Percentiles rank a stretch among this genome's conserved stretches.
Evolutionary conservation across 2,113 vertebrate genomes (phyloP).

Genomic region (Passer domesticus): DNA sequence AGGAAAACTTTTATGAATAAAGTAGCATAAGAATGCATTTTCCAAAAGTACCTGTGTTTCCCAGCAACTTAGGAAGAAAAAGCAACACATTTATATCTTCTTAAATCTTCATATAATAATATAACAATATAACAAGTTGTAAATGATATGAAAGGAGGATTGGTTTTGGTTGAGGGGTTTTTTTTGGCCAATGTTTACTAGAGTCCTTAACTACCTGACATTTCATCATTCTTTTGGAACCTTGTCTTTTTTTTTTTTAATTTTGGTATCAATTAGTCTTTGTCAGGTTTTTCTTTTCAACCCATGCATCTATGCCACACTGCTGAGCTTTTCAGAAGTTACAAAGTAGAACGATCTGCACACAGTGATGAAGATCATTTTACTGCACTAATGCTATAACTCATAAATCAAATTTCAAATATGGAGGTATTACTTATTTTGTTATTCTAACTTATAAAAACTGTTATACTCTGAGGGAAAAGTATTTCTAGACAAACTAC

Average conservation of each 20-base stretch:
- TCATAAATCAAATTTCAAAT: conserved; percentile 18
- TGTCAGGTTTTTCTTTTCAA: conserved; percentile 53
- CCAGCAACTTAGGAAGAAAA: not conserved
- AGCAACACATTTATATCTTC: not conserved
- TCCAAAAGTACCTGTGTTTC: not conserved
- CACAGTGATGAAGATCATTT: not conserved
- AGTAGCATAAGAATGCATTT: not conserved
- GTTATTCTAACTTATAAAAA: conserved; percentile 36
- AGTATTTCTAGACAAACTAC: not conserved
- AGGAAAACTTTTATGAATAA: not conserved
- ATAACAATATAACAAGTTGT: not conserved
- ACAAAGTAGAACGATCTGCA: not conserved
- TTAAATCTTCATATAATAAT: not conserved
- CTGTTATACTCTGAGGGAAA: not conserved
- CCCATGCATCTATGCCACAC: not conserved
- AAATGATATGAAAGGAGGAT: not conserved
- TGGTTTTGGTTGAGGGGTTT: not conserved
- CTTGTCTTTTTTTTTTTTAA: not conserved
- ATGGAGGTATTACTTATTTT: not conserved
- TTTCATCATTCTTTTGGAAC: conserved; percentile 17
- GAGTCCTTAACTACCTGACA: not conserved
- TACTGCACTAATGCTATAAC: conserved; percentile 4
- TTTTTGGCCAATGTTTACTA: not conserved
- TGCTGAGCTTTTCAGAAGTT: conserved; percentile 16
- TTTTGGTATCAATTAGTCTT: conserved; percentile 4